These are phyloP conservation scores for Sandelia bainsii DNA, from an alignment of 2,797 vertebrate genomes.

Conservation along the genomic window DNA sequence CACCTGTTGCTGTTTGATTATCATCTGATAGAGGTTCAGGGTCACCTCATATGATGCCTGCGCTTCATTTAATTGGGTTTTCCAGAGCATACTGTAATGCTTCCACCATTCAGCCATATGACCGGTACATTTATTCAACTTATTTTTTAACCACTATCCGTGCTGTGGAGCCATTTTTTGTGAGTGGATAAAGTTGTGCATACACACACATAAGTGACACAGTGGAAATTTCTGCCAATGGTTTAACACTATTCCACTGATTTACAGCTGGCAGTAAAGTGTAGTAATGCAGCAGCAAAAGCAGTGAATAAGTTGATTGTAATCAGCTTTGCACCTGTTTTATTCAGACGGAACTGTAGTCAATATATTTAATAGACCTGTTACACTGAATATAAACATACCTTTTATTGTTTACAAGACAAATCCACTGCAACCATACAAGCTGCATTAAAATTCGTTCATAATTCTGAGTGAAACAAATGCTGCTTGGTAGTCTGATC, in stretches of 20 bases:
- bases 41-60: too few relatives aligned
- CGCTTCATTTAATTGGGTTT: too few relatives aligned
- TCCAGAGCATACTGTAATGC: too few relatives aligned
- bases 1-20: not conserved
- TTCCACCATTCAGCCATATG: too few relatives aligned
- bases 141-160: too few relatives aligned
- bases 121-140: too few relatives aligned
- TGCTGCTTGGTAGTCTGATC: slow-evolving; percentile 6
- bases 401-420: not conserved
- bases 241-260: too few relatives aligned
- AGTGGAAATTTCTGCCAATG: too few relatives aligned
- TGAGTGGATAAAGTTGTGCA: too few relatives aligned
- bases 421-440: not conserved
- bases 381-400: not conserved
- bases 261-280: not conserved
- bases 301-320: not conserved
- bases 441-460: not conserved
- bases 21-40: not conserved
- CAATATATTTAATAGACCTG: not conserved
- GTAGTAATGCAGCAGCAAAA: not conserved
- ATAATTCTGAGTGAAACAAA: slow-evolving; percentile 21
- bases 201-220: too few relatives aligned
- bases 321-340: too few relatives aligned
- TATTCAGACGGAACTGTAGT: not conserved
- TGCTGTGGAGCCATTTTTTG: not conserved